Percentiles rank a stretch among this genome's conserved stretches.
phyloP scores from a whole-genome alignment of 2,888 invertebrate genomes.

The Cephus sareptanus region DNA sequence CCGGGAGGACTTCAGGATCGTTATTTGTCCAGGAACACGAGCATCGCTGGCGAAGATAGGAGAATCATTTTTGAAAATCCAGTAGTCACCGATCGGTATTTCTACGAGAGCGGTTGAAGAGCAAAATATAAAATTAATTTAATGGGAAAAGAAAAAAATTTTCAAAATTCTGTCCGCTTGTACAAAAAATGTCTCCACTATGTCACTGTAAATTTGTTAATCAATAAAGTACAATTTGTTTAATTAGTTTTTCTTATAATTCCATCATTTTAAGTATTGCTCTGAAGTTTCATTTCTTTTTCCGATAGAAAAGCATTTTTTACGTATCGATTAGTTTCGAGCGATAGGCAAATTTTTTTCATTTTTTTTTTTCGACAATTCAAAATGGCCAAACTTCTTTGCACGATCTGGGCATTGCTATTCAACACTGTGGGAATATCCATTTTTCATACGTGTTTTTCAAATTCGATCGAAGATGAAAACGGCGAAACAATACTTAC shows the following conservation, averaged over 20 bases:
- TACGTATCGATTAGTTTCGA: background rate
- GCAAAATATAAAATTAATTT: background rate
- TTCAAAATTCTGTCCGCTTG: background rate
- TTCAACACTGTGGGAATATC: slow-evolving; percentile 39
- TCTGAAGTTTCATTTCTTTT: background rate
- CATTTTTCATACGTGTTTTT: slow-evolving; percentile 52
- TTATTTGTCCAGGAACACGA: slow-evolving; percentile 7
- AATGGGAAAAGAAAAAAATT: background rate
- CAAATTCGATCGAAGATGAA: slow-evolving; percentile 47
- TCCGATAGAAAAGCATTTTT: background rate
- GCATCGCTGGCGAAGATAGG: slow-evolving; percentile 2
- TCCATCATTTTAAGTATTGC: no score
- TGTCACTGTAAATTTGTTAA: background rate
- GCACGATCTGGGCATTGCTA: slow-evolving; percentile 53
- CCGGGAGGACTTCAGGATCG: background rate
- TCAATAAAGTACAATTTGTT: background rate
- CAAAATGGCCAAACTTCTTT: slow-evolving; percentile 46
- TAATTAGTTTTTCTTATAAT: background rate
- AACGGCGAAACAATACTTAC: slow-evolving; percentile 40
- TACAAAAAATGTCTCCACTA: background rate
- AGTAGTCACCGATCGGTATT: slow-evolving; percentile 40
- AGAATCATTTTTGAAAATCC: slow-evolving; percentile 47
- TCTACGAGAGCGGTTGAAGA: slow-evolving; percentile 23
- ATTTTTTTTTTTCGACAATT: background rate
- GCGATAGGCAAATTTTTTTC: background rate